Conservation (phyloP, 2,797 vertebrate species). For the Tragelaphus eurycerus region DNA sequence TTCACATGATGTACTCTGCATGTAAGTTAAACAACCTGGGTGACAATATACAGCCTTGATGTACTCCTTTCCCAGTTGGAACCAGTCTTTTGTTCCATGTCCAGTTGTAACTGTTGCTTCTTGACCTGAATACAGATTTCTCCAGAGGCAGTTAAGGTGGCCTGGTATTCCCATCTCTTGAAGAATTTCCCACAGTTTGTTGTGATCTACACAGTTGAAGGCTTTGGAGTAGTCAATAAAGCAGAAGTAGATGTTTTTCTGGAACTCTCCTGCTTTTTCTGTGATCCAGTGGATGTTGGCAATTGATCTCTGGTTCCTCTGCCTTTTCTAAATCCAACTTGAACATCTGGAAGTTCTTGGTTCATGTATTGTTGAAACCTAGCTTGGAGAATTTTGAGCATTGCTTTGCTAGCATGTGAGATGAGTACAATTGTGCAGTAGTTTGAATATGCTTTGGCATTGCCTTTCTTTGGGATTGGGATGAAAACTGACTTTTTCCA, state of each 20-base stretch:
- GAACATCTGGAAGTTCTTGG: not conserved
- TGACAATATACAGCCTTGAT: not conserved
- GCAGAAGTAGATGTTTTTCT: not conserved
- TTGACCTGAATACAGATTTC: not conserved
- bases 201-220: too few species aligned
- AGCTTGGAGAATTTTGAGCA: not conserved
- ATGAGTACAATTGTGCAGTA: not conserved
- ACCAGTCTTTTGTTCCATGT: not conserved
- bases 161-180: not conserved
- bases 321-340: not conserved
- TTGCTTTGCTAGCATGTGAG: not conserved
- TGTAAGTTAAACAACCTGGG: not conserved
- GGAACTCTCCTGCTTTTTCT: not conserved
- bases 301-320: not conserved
- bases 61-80: not conserved
- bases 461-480: not conserved
- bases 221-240: too few species aligned
- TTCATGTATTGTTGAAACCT: not conserved
- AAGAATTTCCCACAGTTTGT: not conserved
- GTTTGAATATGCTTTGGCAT: not conserved
- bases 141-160: not conserved
- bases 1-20: not conserved
- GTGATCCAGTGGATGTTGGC: not conserved
- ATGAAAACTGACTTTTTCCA: not conserved
- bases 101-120: not conserved